These are phyloP conservation scores for Oncorhynchus kisutch DNA, from an alignment of 2,113 vertebrate genomes.

Conservation along the genomic window DNA sequence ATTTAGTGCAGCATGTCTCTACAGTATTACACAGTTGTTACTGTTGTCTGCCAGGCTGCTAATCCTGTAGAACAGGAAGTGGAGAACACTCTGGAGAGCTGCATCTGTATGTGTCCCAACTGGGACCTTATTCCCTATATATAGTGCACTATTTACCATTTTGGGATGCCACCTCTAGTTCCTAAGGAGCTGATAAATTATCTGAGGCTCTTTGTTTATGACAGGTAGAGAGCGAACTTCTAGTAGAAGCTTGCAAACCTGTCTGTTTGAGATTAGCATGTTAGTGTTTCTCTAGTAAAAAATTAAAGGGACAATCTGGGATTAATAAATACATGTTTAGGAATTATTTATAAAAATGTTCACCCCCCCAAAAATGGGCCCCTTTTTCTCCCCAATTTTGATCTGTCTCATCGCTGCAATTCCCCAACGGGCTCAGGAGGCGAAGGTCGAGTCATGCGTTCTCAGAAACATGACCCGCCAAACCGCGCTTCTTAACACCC, in stretches of 20 bases:
- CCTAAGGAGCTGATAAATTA: slow-evolving; percentile 50
- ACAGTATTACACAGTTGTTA: slow-evolving; percentile 59
- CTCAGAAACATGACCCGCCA: no score
- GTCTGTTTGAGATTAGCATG: slow-evolving; percentile 58
- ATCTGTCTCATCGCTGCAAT: no score
- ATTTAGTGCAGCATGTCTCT: slow-evolving; percentile 46
- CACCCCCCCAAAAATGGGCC: no score
- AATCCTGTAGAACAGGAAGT: slow-evolving; percentile 41
- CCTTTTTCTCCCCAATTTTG: no score
- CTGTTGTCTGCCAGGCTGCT: slow-evolving; percentile 23
- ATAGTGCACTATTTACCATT: no score
- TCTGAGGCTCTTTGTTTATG: slow-evolving; percentile 51
- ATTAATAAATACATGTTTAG: no score
- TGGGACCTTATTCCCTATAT: no score
- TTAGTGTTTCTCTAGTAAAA: slow-evolving; percentile 1
- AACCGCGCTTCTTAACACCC: no score
- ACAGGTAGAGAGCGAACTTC: slow-evolving; percentile 42
- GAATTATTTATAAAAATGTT: no score
- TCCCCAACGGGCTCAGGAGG: no score
- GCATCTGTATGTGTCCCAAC: slow-evolving; percentile 24
- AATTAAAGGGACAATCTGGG: slow-evolving; percentile 15
- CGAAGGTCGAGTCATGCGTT: no score
- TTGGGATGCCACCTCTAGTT: slow-evolving; percentile 13
- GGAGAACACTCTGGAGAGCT: slow-evolving; percentile 35
- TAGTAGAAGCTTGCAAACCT: slow-evolving; percentile 50